These are phyloP conservation scores for Crocuta crocuta DNA, from an alignment of 2,113 vertebrate species.

Conservation along the genomic window DNA sequence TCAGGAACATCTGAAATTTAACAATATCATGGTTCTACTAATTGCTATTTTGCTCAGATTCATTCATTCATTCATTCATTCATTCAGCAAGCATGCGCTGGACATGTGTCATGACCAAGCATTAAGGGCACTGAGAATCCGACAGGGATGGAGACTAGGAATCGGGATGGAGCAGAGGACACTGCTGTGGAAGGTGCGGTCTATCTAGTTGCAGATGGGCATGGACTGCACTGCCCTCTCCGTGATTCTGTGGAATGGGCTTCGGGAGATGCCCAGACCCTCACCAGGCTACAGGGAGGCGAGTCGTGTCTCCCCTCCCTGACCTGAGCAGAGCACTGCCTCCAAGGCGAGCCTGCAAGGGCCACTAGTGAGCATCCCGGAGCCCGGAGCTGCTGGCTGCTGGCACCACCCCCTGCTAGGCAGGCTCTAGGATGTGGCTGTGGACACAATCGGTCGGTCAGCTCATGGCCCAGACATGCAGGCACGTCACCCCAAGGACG, in stretches of 20 bases:
- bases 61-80: background rate
- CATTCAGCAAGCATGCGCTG: background rate
- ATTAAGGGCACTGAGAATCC: background rate
- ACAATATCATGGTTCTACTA: background rate
- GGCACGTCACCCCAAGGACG: background rate
- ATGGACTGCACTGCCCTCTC: rapidly evolving
- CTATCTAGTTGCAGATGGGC: rapidly evolving
- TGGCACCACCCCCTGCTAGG: background rate
- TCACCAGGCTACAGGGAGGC: background rate
- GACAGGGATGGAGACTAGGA: background rate
- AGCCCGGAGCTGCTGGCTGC: background rate
- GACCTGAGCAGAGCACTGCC: background rate
- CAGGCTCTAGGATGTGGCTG: background rate
- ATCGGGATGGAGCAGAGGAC: background rate
- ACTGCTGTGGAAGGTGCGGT: background rate
- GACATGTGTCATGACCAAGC: background rate
- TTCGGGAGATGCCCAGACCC: background rate
- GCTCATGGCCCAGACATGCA: background rate
- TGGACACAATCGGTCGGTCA: background rate
- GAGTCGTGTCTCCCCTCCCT: background rate
- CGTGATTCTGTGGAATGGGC: background rate
- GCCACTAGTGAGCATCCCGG: background rate
- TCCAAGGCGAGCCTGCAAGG: too few species aligned
- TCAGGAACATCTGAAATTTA: background rate
- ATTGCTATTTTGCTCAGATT: background rate